Evolutionary conservation across 2,888 invertebrate genomes (phyloP), one percentile per base, ranked within the genome.

Genomic region (Scotopteryx bipunctaria): DNA sequence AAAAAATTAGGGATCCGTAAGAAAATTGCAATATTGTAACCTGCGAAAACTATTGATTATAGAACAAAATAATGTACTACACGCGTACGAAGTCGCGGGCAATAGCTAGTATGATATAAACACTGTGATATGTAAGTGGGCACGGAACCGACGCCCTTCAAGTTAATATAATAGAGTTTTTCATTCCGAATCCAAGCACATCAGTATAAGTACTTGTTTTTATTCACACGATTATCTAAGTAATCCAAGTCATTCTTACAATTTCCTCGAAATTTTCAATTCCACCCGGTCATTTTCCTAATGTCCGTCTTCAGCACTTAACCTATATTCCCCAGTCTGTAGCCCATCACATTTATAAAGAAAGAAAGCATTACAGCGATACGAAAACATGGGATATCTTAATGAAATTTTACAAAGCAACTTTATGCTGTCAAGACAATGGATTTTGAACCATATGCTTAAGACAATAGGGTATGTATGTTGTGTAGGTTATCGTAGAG

Each of bases 321-420:
- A 56, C 57, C 60, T 49, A 54, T 37, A 49, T 61, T 49, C 49
- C 16, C 48, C 48, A 57, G 31, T 29, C 46, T 46, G 55, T 40
- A 47, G 51, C 46, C 42, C 50, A 46, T 59, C 55, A 44, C 45
- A 33, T 33, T 55, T 43, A 45, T 42, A 50, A 45, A 38, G 38
- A 47, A 58, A 57, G 40, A 63, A 57, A 57, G 43, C 57, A 58
- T 58, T 57, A 57, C 58, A 52, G 45, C 44, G 41, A 50, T 47
- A 47, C 52, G 61, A 59, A 59, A 55, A 59, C 52, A 61, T 21
- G 52, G 62, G 68, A 71, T 52, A 63, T 64, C 58, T 66, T 58
- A 67, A 65, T 68, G 63, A 63, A 63, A 64, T 53, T 59, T 29
- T 36, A 63, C 64, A 41, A 59, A 16, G 17, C 37, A 55, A 40